These are phyloP conservation scores for Echeneis naucrates DNA, from an alignment of 2,797 vertebrate genomes.

Conservation along the genomic window DNA sequence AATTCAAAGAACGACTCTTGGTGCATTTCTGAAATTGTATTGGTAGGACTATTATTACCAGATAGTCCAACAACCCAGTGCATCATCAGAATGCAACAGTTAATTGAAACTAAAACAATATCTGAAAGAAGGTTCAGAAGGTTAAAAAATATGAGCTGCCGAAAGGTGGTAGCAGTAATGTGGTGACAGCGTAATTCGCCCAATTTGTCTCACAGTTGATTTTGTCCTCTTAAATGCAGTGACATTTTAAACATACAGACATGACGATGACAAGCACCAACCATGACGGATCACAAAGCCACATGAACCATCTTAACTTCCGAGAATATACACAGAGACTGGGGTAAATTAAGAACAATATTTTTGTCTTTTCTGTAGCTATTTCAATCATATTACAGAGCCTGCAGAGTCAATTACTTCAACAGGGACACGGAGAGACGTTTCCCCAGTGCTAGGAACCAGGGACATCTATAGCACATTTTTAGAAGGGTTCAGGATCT, in stretches of 20 bases:
- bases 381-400: constrained; percentile 59
- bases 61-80: neutral
- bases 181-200: constrained; percentile 12
- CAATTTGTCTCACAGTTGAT: constrained; percentile 33
- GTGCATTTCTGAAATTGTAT: constrained; percentile 12
- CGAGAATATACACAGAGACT: constrained; percentile 59
- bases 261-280: constrained; percentile 40
- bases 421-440: constrained; percentile 72
- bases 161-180: constrained; percentile 21
- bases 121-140: neutral
- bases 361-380: constrained; percentile 64
- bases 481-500: constrained; percentile 58
- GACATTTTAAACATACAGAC: constrained; percentile 43
- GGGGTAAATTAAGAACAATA: constrained; percentile 59
- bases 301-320: constrained; percentile 61
- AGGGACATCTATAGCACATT: constrained; percentile 64
- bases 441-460: constrained; percentile 60
- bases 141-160: neutral
- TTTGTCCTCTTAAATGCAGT: constrained; percentile 18
- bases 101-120: neutral
- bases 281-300: constrained; percentile 50
- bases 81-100: too few species aligned
- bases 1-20: constrained; percentile 26
- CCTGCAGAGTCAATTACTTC: constrained; percentile 66
- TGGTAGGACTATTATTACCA: neutral